Percentiles rank a stretch among this genome's conserved stretches.
Conservation (phyloP, 2,113 vertebrate species). For the Halcyon malimbica region DNA sequence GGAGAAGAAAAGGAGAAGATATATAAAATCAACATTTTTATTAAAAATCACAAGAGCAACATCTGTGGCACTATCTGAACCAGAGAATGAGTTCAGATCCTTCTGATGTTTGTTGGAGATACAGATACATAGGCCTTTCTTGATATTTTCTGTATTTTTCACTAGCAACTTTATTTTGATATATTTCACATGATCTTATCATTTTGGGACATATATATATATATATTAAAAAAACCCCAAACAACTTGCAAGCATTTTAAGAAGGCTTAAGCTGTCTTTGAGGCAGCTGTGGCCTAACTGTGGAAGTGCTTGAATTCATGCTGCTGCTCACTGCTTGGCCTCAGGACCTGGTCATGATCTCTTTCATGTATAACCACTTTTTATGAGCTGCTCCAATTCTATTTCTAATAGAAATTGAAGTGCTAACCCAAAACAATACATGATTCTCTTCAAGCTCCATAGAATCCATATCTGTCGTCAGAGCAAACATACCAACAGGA, state of each 20-base stretch:
- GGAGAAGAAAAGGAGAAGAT: background rate
- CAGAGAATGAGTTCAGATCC: background rate
- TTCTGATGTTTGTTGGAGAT: background rate
- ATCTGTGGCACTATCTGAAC: background rate
- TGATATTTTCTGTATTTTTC: background rate
- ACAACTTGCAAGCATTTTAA: background rate
- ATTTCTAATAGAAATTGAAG: background rate
- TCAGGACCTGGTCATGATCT: background rate
- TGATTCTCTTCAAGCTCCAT: background rate
- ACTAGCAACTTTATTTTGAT: background rate
- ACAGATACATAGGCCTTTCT: background rate
- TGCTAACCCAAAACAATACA: background rate
- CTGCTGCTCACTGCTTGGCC: background rate
- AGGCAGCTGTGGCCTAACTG: background rate
- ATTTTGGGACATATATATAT: background rate
- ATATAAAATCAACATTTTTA: background rate
- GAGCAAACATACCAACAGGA: background rate
- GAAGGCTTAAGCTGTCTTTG: background rate
- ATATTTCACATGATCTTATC: background rate
- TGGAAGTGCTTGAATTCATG: background rate
- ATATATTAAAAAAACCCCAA: background rate
- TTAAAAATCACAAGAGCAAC: background rate
- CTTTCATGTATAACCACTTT: background rate
- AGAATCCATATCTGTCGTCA: background rate
- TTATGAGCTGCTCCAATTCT: background rate